Evolutionary conservation across 2,888 invertebrate species (phyloP).

Genomic region (Gonocerus acuteangulatus): DNA sequence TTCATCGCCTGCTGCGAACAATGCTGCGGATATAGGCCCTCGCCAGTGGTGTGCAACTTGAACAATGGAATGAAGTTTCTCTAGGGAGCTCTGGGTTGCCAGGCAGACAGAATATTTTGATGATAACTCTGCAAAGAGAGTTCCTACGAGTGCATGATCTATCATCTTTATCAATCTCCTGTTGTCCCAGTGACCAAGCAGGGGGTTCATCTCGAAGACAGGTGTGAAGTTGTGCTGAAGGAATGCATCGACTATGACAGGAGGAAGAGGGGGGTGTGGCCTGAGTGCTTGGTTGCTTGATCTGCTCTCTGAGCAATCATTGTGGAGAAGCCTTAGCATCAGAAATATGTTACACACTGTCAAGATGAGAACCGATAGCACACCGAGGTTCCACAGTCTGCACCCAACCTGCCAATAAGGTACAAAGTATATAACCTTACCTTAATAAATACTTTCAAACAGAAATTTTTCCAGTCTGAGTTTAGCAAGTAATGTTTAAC

Average conservation of each 20-base stretch:
- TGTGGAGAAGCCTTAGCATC: slow-evolving; percentile 52
- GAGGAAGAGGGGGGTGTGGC: slow-evolving; percentile 28
- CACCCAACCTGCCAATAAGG: slow-evolving; percentile 46
- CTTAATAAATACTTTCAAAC: not conserved
- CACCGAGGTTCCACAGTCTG: slow-evolving; percentile 62
- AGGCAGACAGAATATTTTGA: slow-evolving; percentile 58
- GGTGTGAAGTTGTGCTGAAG: slow-evolving; percentile 30
- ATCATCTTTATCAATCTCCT: slow-evolving; percentile 61
- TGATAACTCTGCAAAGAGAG: slow-evolving; percentile 55
- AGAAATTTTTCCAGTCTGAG: not conserved
- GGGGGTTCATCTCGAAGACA: slow-evolving; percentile 51
- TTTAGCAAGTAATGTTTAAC: not conserved
- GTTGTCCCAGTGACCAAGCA: slow-evolving; percentile 67
- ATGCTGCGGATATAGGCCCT: slow-evolving; percentile 75
- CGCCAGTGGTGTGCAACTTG: slow-evolving; percentile 75
- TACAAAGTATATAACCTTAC: not conserved
- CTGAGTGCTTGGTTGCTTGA: slow-evolving; percentile 15
- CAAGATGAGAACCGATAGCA: slow-evolving; percentile 56
- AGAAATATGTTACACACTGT: slow-evolving; percentile 57
- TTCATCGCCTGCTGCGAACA: slow-evolving; percentile 69
- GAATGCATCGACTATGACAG: slow-evolving; percentile 30
- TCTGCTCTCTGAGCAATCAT: slow-evolving; percentile 43
- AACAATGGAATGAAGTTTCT: slow-evolving; percentile 67
- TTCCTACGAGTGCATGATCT: slow-evolving; percentile 49
- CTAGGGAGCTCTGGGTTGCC: slow-evolving; percentile 80